These are phyloP conservation scores for Podocnemis expansa DNA, from an alignment of 2,113 vertebrate genomes.

Conservation along the genomic window DNA sequence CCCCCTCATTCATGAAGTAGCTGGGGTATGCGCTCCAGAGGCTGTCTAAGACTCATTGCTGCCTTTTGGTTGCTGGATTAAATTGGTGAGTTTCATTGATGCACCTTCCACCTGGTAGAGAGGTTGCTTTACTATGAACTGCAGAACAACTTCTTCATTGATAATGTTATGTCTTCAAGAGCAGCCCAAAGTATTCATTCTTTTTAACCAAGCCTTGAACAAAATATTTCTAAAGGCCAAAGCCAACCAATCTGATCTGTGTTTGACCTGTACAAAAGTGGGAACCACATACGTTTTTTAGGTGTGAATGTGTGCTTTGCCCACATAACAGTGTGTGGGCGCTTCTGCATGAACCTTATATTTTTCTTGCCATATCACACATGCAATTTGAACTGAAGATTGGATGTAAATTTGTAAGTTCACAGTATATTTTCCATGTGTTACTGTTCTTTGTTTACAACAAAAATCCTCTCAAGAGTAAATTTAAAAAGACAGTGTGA, in stretches of 20 bases:
- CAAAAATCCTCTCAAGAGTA: conserved; percentile 78
- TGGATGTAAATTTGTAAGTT: conserved; percentile 71
- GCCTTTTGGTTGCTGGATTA: conserved; percentile 31
- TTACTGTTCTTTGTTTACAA: conserved; percentile 79
- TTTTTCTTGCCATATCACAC: conserved; percentile 71
- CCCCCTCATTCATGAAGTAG: conserved; percentile 59
- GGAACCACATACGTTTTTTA: conserved; percentile 67
- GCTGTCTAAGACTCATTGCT: not conserved
- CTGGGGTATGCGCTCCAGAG: conserved; percentile 40
- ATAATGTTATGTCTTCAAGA: not conserved
- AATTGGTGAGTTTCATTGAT: conserved; percentile 16
- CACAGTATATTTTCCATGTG: conserved; percentile 71
- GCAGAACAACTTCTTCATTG: not conserved
- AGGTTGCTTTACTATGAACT: conserved; percentile 4
- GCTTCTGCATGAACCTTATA: conserved; percentile 37
- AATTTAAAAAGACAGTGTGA: conserved; percentile 76
- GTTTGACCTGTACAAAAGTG: conserved; percentile 64
- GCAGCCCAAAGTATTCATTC: conserved; percentile 37
- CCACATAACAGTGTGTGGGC: conserved; percentile 2
- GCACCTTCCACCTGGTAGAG: not conserved
- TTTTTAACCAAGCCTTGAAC: conserved; percentile 12
- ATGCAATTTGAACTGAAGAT: conserved; percentile 70
- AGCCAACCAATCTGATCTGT: conserved; percentile 63
- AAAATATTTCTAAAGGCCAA: conserved; percentile 51
- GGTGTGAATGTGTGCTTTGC: conserved; percentile 48